A percentile compares a stretch with the other conserved stretches of the same genome.
Evolutionary conservation across 2,888 invertebrate genomes (phyloP).

Genomic region (Drosophila histrio): DNA sequence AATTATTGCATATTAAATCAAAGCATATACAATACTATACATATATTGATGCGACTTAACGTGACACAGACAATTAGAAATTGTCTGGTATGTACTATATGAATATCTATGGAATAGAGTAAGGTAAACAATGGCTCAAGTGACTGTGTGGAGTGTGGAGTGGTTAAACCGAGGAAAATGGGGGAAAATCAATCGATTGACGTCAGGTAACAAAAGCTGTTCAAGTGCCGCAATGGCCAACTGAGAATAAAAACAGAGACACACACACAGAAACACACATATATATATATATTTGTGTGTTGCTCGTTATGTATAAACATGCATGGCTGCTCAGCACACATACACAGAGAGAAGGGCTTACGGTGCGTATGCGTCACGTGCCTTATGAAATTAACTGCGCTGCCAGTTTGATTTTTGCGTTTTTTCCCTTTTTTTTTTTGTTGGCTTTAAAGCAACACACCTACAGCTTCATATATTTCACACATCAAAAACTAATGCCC

Average conservation of each 20-base stretch:
- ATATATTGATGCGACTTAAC: constrained; percentile 54
- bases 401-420: constrained; percentile 16
- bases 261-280: constrained; percentile 21
- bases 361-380: constrained; percentile 42
- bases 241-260: constrained; percentile 3
- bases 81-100: not conserved
- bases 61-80: constrained; percentile 49
- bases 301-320: constrained; percentile 56
- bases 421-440: not conserved
- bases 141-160: not conserved
- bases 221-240: constrained; percentile 34
- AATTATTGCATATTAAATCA: constrained; percentile 74
- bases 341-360: constrained; percentile 31
- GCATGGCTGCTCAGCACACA: constrained; percentile 53
- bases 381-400: constrained; percentile 51
- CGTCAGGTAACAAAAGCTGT: constrained; percentile 62
- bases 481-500: constrained; percentile 27
- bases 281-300: not conserved
- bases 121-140: constrained; percentile 12
- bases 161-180: not conserved
- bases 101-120: constrained; percentile 1
- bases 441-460: constrained; percentile 19
- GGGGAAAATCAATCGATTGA: constrained; percentile 73
- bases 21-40: constrained; percentile 10
- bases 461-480: constrained; percentile 18